Conservation (phyloP, 2,797 vertebrate species). For the Xenentodon cancila region DNA sequence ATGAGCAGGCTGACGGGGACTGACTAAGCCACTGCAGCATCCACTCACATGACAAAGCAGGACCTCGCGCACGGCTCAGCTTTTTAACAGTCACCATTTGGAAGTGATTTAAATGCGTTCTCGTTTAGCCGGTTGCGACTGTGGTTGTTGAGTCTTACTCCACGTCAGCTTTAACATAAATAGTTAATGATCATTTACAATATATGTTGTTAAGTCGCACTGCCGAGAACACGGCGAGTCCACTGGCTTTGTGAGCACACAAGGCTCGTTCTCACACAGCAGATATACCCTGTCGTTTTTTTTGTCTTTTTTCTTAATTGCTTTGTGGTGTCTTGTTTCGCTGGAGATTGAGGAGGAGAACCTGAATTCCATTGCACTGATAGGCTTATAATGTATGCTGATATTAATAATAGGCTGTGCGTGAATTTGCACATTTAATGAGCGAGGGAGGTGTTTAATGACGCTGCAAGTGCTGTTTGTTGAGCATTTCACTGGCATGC, state of each 20-base stretch:
- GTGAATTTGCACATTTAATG: background rate
- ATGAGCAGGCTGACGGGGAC: constrained; percentile 38
- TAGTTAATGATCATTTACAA: too few relatives aligned
- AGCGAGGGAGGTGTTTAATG: constrained; percentile 19
- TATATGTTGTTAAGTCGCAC: too few relatives aligned
- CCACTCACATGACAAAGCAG: constrained; percentile 66
- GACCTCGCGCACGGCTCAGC: constrained; percentile 43
- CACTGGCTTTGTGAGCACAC: constrained; percentile 29
- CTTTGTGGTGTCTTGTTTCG: too few relatives aligned
- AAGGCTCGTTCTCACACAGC: constrained; percentile 74
- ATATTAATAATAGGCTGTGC: background rate
- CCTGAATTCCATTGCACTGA: background rate
- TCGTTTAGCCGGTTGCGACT: background rate
- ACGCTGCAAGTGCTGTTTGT: constrained; percentile 35
- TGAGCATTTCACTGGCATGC: background rate
- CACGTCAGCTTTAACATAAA: background rate
- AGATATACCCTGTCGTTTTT: constrained; percentile 47
- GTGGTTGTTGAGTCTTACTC: background rate
- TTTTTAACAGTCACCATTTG: constrained; percentile 17
- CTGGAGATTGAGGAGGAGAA: background rate
- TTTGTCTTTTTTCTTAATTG: too few relatives aligned
- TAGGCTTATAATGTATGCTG: background rate
- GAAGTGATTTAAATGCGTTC: background rate
- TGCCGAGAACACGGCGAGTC: too few relatives aligned
- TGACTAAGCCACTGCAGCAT: constrained; percentile 60